A percentile compares a stretch with the other conserved stretches of the same genome.
These are phyloP conservation scores for Xiphorhynchus erythropygius DNA, from an alignment of 2,797 vertebrate species.

Conservation along the genomic window DNA sequence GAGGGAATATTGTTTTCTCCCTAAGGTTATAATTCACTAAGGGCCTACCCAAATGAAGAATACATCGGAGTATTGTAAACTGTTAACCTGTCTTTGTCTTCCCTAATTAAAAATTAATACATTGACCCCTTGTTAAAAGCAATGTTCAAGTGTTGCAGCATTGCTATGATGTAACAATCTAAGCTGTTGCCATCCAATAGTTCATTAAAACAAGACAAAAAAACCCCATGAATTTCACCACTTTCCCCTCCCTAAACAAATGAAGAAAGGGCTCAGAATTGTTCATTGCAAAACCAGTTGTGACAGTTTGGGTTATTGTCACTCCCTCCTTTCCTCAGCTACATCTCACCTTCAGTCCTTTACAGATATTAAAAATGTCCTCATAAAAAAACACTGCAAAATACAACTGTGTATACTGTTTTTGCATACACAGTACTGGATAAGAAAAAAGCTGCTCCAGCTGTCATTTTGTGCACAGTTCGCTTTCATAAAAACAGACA, in stretches of 20 bases:
- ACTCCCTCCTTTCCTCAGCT: background rate
- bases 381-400: background rate
- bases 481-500: background rate
- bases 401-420: background rate
- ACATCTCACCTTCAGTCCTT: background rate
- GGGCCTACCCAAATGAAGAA: background rate
- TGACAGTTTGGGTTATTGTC: background rate
- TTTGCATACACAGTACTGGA: background rate
- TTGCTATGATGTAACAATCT: background rate
- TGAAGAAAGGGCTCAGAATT: background rate
- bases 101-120: background rate
- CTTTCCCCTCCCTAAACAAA: background rate
- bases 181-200: background rate
- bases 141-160: background rate
- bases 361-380: background rate
- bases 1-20: background rate
- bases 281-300: background rate
- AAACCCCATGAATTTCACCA: accelerated
- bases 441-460: background rate
- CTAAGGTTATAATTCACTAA: background rate
- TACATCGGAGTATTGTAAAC: background rate
- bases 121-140: background rate
- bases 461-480: background rate
- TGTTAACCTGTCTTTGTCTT: background rate
- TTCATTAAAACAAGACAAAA: background rate